Base-by-base conservation (phyloP, 2,888 invertebrate genomes). In the Periphyllus acericola region DNA sequence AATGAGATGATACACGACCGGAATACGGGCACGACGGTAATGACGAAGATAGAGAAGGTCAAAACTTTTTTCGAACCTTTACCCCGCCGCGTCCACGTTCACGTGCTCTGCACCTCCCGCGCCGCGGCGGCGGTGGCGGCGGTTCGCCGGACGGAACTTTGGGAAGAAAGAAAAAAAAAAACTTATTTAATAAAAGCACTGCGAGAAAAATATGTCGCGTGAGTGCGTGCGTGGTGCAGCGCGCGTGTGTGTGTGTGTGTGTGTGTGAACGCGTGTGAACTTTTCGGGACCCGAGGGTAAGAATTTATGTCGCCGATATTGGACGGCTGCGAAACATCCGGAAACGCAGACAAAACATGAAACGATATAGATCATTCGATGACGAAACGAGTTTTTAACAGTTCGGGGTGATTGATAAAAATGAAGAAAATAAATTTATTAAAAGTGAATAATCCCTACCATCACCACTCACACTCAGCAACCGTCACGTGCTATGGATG, bases 1-100 rank as follows among this genome's bases (percentile, higher is more conserved):
- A 87, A 81, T 81, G 81, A 87, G 80, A 87, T 87, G 87, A 86
- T 86, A 86, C 86, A 86, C 86, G 87, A 87, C 87, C 87, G 74
- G 87, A 87, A 87, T 87, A 81, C 87, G 74, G 87, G 81, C 14
- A 5, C 66, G 87, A 36, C 55, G 72, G 74, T 87, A 81, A 81
- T 81, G 79, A 86, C 79, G 71, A 68, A 68, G 79, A 60, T 74
- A 66, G 55, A 72, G 78, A 68, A 87, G 80, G 81, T 87, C 80
- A 66, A 81, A 87, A 87, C 87, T 87, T 87, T 87, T 84, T 81
- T 40, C 72, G 52, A 74, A 60, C 71, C 86, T 32, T 46, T 19
- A n/a, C n/a, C n/a, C n/a, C n/a, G n/a, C 21, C 46, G 55, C 40
- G 17, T 17, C 36, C 81, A 6, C 14, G 14, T 14, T 3, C 6